These are phyloP conservation scores for Ochotona princeps DNA, from an alignment of 2,113 vertebrate genomes.

Conservation along the genomic window DNA sequence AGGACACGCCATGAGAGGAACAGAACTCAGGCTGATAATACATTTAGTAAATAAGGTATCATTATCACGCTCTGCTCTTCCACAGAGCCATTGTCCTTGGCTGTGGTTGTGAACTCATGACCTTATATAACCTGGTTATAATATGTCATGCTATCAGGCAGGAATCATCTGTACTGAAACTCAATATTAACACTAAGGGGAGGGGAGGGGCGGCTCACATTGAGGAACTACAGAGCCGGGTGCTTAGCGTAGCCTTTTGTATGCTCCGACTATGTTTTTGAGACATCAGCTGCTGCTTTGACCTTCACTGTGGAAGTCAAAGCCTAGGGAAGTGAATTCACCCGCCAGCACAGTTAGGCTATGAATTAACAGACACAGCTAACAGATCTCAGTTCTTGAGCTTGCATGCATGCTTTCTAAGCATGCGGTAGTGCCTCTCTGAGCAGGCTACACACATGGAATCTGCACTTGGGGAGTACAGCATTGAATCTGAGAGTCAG, in stretches of 20 bases:
- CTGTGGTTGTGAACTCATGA: neutral
- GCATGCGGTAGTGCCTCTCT: accelerated
- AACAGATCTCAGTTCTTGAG: neutral
- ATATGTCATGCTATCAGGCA: neutral
- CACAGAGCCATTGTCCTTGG: neutral
- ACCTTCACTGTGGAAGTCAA: neutral
- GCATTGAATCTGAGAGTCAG: neutral
- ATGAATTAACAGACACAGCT: neutral
- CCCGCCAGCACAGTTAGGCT: neutral
- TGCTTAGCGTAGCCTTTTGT: neutral
- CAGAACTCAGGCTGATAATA: neutral
- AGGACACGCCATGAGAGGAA: neutral
- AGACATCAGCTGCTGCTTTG: neutral
- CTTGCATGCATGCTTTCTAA: neutral
- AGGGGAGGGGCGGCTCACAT: neutral
- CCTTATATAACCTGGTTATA: neutral
- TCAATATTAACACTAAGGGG: neutral
- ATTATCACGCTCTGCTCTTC: neutral
- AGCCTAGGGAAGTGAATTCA: neutral
- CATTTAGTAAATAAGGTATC: neutral
- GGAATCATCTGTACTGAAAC: neutral
- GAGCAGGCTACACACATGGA: accelerated
- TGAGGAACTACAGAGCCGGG: neutral
- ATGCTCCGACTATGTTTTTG: neutral
- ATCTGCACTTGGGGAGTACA: too few relatives aligned